These are phyloP conservation scores for Pachypsylla venusta DNA, from an alignment of 1,140 invertebrate species.

Conservation along the genomic window DNA sequence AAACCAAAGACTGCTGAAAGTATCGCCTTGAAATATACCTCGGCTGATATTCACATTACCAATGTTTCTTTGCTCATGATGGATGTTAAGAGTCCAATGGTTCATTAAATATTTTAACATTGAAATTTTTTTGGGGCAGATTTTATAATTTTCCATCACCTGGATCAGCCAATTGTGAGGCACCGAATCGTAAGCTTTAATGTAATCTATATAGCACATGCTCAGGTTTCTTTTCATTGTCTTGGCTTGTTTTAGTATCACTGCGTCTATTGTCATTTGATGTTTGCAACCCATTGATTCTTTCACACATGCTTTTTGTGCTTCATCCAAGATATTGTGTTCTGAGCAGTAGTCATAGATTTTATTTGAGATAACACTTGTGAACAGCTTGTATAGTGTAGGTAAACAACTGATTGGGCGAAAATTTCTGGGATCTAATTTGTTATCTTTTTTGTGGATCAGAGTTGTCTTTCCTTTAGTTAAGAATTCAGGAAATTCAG, in stretches of 20 bases:
- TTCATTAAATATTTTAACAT: not conserved
- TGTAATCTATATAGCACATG: not conserved
- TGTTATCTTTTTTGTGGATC: not conserved
- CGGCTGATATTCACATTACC: not conserved
- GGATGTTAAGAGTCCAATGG: not conserved
- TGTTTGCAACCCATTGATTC: not conserved
- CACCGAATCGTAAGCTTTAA: not conserved
- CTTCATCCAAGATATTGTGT: not conserved
- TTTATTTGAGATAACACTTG: not conserved
- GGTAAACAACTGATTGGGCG: not conserved
- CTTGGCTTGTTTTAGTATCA: not conserved
- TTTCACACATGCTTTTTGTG: not conserved
- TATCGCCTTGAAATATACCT: not conserved
- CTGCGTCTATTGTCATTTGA: not conserved
- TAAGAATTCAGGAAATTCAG: not conserved
- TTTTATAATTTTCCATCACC: constrained; percentile 17
- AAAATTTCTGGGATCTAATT: not conserved
- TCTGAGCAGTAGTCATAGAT: not conserved
- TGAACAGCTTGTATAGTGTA: not conserved
- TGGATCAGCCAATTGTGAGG: constrained; percentile 19
- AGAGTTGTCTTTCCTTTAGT: not conserved
- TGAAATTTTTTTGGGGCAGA: not conserved
- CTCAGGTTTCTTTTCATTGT: not conserved
- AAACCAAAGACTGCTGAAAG: not conserved
- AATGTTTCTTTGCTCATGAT: not conserved